phyloP scores from a whole-genome alignment of 2,113 vertebrate species.

The Macroglossus sobrinus region DNA sequence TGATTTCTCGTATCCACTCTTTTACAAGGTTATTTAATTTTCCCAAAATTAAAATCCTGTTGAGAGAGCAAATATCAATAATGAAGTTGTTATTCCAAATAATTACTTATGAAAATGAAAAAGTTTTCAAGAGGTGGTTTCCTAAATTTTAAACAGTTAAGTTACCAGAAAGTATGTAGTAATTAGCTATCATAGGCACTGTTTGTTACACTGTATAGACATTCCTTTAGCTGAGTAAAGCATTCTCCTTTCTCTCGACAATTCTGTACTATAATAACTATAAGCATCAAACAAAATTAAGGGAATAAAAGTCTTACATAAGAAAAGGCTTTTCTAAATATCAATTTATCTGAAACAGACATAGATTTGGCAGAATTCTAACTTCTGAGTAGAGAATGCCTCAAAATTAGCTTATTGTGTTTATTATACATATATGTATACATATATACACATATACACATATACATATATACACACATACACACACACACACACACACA shows the following conservation, averaged over 20 bases:
- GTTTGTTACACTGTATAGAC: background rate
- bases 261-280: background rate
- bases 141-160: background rate
- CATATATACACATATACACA: no score
- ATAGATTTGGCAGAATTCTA: background rate
- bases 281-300: background rate
- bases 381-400: background rate
- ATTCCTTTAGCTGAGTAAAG: background rate
- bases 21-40: constrained; percentile 91
- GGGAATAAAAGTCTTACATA: background rate
- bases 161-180: background rate
- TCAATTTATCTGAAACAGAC: background rate
- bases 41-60: constrained; percentile 92
- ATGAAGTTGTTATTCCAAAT: background rate
- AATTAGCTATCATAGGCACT: background rate
- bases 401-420: background rate
- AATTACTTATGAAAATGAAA: background rate
- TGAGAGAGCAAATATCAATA: constrained; percentile 68
- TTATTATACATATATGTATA: no score
- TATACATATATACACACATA: no score
- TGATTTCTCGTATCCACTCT: constrained; percentile 93
- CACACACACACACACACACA: no score
- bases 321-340: background rate
- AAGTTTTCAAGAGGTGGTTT: background rate
- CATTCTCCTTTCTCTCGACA: background rate